Evolutionary conservation across 2,113 vertebrate genomes (phyloP).

Genomic region (Nycticryphes semicollaris): DNA sequence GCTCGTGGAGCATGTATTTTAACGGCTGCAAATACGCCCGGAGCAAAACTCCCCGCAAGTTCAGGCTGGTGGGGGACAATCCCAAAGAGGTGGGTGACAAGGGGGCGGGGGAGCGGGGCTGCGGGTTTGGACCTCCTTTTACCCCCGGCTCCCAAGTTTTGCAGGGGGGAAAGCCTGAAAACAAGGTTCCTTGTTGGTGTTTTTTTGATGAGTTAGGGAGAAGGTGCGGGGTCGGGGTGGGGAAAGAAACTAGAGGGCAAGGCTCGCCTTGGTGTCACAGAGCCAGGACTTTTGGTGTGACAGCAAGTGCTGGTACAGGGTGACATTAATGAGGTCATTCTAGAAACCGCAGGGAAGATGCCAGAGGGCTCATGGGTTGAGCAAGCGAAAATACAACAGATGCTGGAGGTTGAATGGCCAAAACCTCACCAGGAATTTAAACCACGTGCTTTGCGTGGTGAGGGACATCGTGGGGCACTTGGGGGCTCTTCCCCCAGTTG

Average conservation of each 20-base stretch:
- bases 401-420: not conserved
- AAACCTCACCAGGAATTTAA: not conserved
- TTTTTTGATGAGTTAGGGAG: not conserved
- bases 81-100: conserved; percentile 88
- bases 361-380: not conserved
- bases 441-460: rapidly evolving
- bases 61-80: conserved; percentile 92
- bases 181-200: not conserved
- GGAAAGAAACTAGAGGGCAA: not conserved
- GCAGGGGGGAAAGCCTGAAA: not conserved
- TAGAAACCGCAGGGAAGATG: not conserved
- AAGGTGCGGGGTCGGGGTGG: no score
- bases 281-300: not conserved
- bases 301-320: rapidly evolving
- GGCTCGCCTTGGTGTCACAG: not conserved
- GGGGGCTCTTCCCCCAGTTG: rapidly evolving
- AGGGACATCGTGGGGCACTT: rapidly evolving
- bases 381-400: rapidly evolving
- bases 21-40: conserved; percentile 98
- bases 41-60: conserved; percentile 96
- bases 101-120: rapidly evolving
- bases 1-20: conserved; percentile 99
- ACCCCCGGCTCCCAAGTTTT: not conserved
- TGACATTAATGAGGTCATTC: rapidly evolving
- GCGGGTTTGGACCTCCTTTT: not conserved